Evolutionary conservation across 2,888 invertebrate species (phyloP).

Genomic region (Oithona nana): DNA sequence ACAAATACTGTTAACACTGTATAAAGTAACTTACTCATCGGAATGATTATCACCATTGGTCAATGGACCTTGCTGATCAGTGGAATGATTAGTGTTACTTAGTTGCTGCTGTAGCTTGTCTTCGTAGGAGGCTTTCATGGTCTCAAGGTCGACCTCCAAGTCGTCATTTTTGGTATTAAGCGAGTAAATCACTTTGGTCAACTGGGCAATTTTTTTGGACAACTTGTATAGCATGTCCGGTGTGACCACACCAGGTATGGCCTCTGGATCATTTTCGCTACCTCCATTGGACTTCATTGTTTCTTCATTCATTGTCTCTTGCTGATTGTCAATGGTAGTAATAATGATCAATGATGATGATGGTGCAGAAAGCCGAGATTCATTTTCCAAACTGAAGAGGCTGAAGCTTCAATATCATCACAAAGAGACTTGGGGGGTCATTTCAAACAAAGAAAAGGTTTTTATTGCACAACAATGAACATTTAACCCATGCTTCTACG

Average conservation of each 20-base stretch:
- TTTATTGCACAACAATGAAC: no score
- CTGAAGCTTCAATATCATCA: no score
- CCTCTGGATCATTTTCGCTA: not conserved
- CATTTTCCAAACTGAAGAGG: no score
- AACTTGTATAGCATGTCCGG: slow-evolving; percentile 21
- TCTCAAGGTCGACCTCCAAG: slow-evolving; percentile 1
- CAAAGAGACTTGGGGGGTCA: no score
- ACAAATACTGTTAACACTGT: no score
- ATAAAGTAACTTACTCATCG: not conserved
- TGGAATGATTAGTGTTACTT: not conserved
- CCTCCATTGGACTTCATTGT: no score
- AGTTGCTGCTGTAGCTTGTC: not conserved
- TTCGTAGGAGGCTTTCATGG: not conserved
- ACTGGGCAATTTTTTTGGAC: slow-evolving; percentile 21
- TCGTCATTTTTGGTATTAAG: slow-evolving; percentile 16
- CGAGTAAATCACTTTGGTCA: slow-evolving; percentile 20
- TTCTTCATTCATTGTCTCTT: no score
- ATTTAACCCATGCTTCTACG: no score
- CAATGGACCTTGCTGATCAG: not conserved
- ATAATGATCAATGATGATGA: no score
- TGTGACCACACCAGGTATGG: slow-evolving; percentile 4
- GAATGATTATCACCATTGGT: not conserved
- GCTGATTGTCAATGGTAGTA: no score
- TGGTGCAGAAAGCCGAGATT: no score
- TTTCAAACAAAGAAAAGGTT: no score